Evolutionary conservation across 2,888 invertebrate genomes (phyloP).

Genomic region (Athalia cordata): DNA sequence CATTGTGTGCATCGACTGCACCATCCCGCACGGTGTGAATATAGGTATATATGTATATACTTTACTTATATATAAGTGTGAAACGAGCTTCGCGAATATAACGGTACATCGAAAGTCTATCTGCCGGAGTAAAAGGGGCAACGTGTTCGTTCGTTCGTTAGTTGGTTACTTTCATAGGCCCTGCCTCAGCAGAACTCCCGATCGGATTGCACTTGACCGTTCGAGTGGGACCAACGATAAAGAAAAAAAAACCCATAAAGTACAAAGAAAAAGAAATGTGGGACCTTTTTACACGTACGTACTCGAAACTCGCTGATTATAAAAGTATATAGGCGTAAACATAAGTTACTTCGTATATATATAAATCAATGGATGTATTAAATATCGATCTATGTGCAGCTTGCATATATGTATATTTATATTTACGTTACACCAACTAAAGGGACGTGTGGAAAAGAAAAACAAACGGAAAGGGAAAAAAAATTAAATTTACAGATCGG

Average conservation of each 20-base stretch:
- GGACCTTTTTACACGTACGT: constrained; percentile 2
- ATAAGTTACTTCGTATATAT: no score
- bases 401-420: no score
- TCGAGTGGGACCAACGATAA: constrained; percentile 13
- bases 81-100: background rate
- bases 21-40: no score
- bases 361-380: no score
- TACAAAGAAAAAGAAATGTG: constrained; percentile 8
- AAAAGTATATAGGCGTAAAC: no score
- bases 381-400: no score
- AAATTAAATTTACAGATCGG: no score
- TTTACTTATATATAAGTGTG: background rate
- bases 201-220: constrained; percentile 43
- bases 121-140: constrained; percentile 10
- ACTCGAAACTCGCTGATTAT: background rate
- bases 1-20: no score
- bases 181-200: background rate
- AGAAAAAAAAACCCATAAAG: background rate
- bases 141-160: constrained; percentile 5
- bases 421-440: no score
- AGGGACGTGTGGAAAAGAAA: no score
- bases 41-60: background rate
- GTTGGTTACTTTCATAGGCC: background rate
- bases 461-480: no score
- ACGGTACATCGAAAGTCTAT: constrained; percentile 42